phyloP scores from a whole-genome alignment of 2,113 vertebrate genomes.

The Vulpes vulpes region DNA sequence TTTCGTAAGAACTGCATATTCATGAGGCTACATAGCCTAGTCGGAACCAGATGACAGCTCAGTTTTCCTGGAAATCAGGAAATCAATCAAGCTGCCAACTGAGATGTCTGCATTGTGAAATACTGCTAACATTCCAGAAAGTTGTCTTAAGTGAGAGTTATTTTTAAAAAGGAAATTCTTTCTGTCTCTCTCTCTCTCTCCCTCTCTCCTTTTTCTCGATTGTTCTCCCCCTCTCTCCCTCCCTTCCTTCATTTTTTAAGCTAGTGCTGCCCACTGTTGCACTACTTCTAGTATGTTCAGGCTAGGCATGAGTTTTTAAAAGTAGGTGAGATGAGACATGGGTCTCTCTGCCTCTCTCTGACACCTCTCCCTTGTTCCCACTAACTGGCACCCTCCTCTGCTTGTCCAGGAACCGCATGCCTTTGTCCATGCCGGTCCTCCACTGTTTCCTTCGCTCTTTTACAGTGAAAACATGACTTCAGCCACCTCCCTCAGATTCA shows the following conservation, averaged over 20 bases:
- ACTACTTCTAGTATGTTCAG: neutral
- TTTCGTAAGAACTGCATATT: constrained; percentile 9
- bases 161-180: constrained; percentile 47
- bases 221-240: neutral
- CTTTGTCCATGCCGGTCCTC: neutral
- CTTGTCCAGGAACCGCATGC: neutral
- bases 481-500: neutral
- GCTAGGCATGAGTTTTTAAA: neutral
- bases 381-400: neutral
- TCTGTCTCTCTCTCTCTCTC: neutral
- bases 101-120: constrained; percentile 44
- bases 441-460: neutral
- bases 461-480: neutral
- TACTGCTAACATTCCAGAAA: neutral
- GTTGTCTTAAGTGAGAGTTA: constrained; percentile 25
- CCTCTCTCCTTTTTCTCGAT: neutral
- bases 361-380: neutral
- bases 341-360: neutral
- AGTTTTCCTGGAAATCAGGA: constrained; percentile 63
- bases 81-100: constrained; percentile 47
- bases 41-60: constrained; percentile 41
- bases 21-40: constrained; percentile 14
- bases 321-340: neutral
- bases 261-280: neutral
- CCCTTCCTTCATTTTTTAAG: neutral